These are phyloP conservation scores for Dorcus parallelipipedus DNA, from an alignment of 2,888 invertebrate genomes.

Conservation along the genomic window DNA sequence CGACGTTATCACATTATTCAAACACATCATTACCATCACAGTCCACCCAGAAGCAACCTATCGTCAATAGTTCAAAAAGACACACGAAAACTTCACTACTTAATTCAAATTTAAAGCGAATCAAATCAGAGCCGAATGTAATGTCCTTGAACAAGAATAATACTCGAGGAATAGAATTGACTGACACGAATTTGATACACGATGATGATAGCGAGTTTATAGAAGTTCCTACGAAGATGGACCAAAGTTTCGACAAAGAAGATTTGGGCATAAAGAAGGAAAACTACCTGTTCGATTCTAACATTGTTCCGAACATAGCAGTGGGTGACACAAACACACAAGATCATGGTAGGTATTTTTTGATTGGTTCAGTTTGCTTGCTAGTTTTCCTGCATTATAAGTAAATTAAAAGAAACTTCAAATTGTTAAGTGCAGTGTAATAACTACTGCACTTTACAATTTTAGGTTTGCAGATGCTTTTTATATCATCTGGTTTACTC, in stretches of 20 bases:
- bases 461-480: conserved; percentile 7
- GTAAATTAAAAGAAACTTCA: no score
- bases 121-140: conserved; percentile 17
- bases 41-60: conserved; percentile 10
- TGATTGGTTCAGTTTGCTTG: neutral
- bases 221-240: conserved; percentile 22
- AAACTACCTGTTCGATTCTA: conserved; percentile 10
- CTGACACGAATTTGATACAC: conserved; percentile 17
- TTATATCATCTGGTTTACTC: conserved; percentile 4
- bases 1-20: conserved; percentile 18
- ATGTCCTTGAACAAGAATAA: neutral
- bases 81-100: conserved; percentile 16
- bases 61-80: conserved; percentile 17
- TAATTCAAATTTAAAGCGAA: conserved; percentile 14
- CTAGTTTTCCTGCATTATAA: no score
- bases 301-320: conserved; percentile 3
- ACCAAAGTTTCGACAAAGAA: conserved; percentile 29
- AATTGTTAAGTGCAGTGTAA: no score
- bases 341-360: conserved; percentile 27
- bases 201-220: conserved; percentile 26
- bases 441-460: neutral
- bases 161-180: no score
- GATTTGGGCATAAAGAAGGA: conserved; percentile 22
- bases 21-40: conserved; percentile 18
- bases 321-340: conserved; percentile 23